Percentiles rank a stretch among this genome's conserved stretches.
Evolutionary conservation across 2,113 vertebrate species (phyloP).

Genomic region (Cebidichthys violaceus): DNA sequence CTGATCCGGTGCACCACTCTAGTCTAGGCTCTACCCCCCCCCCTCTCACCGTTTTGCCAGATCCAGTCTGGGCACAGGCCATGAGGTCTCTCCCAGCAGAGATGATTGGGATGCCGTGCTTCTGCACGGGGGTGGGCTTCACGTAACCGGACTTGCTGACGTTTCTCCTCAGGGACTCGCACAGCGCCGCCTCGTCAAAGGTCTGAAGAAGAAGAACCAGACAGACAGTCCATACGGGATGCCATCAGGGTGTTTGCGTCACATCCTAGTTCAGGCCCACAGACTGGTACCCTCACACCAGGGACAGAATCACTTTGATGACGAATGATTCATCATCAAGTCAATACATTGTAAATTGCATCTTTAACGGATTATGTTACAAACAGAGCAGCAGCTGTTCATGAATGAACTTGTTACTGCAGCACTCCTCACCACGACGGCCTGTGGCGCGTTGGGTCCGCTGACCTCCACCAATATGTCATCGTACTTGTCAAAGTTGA

Average conservation of each 20-base stretch:
- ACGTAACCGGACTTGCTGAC: slow-evolving; percentile 90
- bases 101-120: slow-evolving; percentile 93
- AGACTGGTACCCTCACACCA: background rate
- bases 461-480: slow-evolving; percentile 90
- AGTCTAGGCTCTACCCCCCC: background rate
- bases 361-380: background rate
- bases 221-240: background rate
- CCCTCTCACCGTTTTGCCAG: slow-evolving; percentile 94
- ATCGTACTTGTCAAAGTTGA: slow-evolving; percentile 97
- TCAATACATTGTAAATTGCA: background rate
- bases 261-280: background rate
- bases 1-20: too few species aligned
- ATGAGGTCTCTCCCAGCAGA: slow-evolving; percentile 92
- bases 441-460: slow-evolving; percentile 87
- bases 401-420: background rate
- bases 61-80: slow-evolving; percentile 98
- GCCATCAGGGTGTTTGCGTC: background rate
- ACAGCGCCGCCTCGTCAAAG: slow-evolving; percentile 90
- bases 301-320: background rate
- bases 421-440: slow-evolving; percentile 84
- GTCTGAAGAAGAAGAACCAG: slow-evolving; percentile 75
- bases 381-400: background rate
- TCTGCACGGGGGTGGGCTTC: slow-evolving; percentile 96
- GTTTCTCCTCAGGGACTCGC: slow-evolving; percentile 87
- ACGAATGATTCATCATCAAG: background rate